A percentile compares a stretch with the other conserved stretches of the same genome.
Evolutionary conservation across 2,888 invertebrate genomes (phyloP).

Genomic region (Parnassius smintheus): DNA sequence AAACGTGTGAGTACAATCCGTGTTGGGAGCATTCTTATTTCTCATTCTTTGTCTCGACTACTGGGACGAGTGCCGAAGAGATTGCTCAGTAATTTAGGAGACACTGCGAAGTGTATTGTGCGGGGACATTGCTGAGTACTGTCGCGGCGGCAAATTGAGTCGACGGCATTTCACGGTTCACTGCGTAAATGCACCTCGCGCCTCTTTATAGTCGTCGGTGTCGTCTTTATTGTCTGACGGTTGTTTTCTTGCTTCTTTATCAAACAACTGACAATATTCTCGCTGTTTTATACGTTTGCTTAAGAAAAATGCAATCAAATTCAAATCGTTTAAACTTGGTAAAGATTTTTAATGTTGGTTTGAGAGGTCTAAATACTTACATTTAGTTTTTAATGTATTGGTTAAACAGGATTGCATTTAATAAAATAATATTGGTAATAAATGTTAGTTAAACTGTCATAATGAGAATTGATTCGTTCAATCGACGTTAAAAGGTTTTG

Average conservation of each 20-base stretch:
- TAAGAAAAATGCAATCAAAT: too few relatives aligned
- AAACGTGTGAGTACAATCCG: constrained; percentile 3
- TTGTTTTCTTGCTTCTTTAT: constrained; percentile 35
- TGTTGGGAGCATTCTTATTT: constrained; percentile 33
- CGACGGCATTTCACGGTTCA: constrained; percentile 68
- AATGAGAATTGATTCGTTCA: too few relatives aligned
- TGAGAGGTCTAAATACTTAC: too few relatives aligned
- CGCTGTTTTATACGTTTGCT: not conserved
- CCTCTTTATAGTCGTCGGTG: constrained; percentile 37
- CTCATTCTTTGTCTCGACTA: constrained; percentile 35
- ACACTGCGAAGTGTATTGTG: constrained; percentile 51
- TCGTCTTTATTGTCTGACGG: constrained; percentile 45
- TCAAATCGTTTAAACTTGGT: too few relatives aligned
- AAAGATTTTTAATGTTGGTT: too few relatives aligned
- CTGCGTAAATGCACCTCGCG: constrained; percentile 59
- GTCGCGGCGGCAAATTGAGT: constrained; percentile 67
- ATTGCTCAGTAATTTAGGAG: constrained; percentile 59
- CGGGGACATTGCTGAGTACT: constrained; percentile 49
- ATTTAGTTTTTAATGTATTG: too few relatives aligned
- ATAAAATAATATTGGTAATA: too few relatives aligned
- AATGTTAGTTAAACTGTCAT: too few relatives aligned
- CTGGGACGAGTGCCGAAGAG: constrained; percentile 41
- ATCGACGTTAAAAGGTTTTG: too few relatives aligned
- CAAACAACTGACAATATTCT: constrained; percentile 33
- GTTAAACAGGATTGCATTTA: too few relatives aligned